Conservation (phyloP, 2,888 invertebrate species). For the Muscina levida region DNA sequence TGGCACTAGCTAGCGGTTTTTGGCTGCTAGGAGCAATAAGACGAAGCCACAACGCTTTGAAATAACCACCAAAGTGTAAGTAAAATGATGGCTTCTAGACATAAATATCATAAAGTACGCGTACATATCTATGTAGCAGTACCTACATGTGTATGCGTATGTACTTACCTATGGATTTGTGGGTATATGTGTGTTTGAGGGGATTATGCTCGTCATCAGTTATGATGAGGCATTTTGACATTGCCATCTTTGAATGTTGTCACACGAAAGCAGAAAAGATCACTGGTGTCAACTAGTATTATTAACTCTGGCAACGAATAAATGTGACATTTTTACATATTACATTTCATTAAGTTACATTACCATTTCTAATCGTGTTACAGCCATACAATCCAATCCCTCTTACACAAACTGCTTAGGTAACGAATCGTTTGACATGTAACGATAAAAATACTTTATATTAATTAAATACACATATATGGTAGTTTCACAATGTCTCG, state of each 20-base stretch:
- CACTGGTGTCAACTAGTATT: slow-evolving; percentile 16
- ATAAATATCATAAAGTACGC: too few relatives aligned
- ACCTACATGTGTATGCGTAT: too few relatives aligned
- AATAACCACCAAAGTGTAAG: background rate
- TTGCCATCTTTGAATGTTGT: slow-evolving; percentile 54
- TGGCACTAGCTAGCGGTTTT: background rate
- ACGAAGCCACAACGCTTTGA: background rate
- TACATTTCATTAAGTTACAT: slow-evolving; percentile 15
- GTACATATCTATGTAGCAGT: too few relatives aligned
- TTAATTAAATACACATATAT: too few relatives aligned
- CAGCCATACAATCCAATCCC: too few relatives aligned
- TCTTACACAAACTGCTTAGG: too few relatives aligned
- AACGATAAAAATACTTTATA: too few relatives aligned
- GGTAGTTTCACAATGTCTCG: too few relatives aligned
- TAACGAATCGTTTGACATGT: too few relatives aligned
- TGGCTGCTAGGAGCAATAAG: background rate
- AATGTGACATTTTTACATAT: slow-evolving; percentile 21
- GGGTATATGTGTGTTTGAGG: background rate
- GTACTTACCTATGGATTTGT: too few relatives aligned
- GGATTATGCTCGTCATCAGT: slow-evolving; percentile 20
- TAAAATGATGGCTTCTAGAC: too few relatives aligned
- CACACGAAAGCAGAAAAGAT: slow-evolving; percentile 42
- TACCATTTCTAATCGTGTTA: slow-evolving; percentile 11
- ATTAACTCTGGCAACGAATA: slow-evolving; percentile 3
- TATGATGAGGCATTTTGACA: slow-evolving; percentile 49